Conservation (phyloP, 2,113 vertebrate genomes). For the Herpetotheres cachinnans region DNA sequence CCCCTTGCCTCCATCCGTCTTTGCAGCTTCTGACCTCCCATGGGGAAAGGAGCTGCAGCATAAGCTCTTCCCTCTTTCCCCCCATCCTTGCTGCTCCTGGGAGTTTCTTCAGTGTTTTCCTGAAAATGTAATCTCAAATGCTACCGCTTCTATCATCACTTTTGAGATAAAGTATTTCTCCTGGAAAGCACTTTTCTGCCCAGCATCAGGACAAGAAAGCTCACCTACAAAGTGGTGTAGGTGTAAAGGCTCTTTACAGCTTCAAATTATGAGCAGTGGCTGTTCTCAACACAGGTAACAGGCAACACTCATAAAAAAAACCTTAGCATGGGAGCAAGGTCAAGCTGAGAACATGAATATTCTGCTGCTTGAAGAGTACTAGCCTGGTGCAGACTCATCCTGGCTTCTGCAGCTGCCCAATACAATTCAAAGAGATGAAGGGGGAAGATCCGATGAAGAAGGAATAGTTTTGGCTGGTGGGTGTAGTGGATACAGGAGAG, state of each 20-base stretch:
- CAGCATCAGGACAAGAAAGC: neutral
- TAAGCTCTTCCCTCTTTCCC: neutral
- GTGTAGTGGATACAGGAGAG: neutral
- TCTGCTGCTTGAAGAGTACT: neutral
- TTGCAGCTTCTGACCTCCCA: neutral
- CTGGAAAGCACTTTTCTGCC: neutral
- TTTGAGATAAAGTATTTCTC: neutral
- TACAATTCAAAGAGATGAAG: neutral
- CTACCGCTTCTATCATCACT: neutral
- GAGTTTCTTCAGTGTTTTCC: neutral
- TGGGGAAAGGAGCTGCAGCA: neutral
- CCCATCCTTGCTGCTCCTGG: neutral
- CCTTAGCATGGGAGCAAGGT: neutral
- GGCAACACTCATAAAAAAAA: neutral
- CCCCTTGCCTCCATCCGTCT: neutral
- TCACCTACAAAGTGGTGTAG: neutral
- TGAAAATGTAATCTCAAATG: neutral
- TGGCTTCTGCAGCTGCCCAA: neutral
- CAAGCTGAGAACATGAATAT: neutral
- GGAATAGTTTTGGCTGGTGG: neutral
- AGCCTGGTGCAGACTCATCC: neutral
- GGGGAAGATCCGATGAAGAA: neutral
- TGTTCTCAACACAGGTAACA: neutral
- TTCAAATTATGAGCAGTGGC: neutral
- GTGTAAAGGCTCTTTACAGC: neutral